Evolutionary conservation across 2,888 invertebrate genomes (phyloP).

Genomic region (Melanotus villosus): DNA sequence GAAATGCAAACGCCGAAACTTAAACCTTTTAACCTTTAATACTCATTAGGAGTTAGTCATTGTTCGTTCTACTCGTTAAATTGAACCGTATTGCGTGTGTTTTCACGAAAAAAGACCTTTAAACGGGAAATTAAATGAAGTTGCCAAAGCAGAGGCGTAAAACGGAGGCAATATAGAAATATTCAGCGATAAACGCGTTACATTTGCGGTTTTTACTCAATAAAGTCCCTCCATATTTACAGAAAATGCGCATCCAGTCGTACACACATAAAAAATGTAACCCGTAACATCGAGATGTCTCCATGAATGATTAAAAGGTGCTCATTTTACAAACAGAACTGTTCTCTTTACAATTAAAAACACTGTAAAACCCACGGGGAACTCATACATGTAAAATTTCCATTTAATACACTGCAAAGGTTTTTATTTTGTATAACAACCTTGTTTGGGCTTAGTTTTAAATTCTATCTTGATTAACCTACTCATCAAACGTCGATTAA

Average conservation of each 20-base stretch:
- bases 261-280: slow-evolving; percentile 7
- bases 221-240: slow-evolving; percentile 6
- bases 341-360: background rate
- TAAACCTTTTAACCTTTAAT: slow-evolving; percentile 42
- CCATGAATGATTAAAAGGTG: slow-evolving; percentile 5
- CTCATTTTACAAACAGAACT: slow-evolving; percentile 4
- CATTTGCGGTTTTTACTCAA: background rate
- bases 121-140: slow-evolving; percentile 32
- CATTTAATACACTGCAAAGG: background rate
- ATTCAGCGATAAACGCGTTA: background rate
- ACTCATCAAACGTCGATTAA: no score
- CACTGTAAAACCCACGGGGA: background rate
- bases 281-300: background rate
- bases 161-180: background rate
- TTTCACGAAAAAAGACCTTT: background rate
- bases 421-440: no score
- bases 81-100: slow-evolving; percentile 22
- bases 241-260: background rate
- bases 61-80: slow-evolving; percentile 27
- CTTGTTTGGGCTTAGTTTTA: no score
- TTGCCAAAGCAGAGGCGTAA: slow-evolving; percentile 1
- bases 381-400: background rate
- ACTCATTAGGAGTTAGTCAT: slow-evolving; percentile 38
- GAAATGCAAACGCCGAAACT: slow-evolving; percentile 37
- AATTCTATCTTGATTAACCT: no score